Evolutionary conservation across 2,888 invertebrate genomes (phyloP).

Genomic region (Euclidia mi): DNA sequence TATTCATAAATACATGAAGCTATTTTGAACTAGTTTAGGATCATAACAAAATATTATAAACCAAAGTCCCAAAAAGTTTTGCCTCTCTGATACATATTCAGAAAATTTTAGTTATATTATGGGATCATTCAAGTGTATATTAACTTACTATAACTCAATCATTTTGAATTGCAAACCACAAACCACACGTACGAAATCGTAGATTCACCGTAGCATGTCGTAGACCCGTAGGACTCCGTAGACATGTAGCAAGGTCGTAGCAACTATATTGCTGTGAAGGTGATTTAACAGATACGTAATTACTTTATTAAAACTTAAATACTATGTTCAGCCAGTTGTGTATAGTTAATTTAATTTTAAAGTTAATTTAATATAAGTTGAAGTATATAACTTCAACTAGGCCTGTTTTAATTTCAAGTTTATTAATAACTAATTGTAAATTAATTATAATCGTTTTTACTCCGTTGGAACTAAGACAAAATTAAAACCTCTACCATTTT

Average conservation of each 20-base stretch:
- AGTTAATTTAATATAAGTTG: background rate
- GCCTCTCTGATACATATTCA: background rate
- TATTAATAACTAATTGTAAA: too few species aligned
- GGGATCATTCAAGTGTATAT: background rate
- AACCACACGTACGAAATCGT: conserved; percentile 22
- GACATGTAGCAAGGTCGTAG: conserved; percentile 33
- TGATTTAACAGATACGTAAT: conserved; percentile 25
- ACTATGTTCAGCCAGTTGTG: background rate
- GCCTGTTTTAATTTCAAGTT: too few species aligned
- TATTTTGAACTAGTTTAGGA: too few species aligned
- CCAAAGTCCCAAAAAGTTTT: too few species aligned
- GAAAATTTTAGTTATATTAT: background rate
- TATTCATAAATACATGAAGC: too few species aligned
- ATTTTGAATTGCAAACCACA: conserved; percentile 19
- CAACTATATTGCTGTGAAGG: conserved; percentile 24
- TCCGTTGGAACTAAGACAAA: too few species aligned
- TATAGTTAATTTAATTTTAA: background rate
- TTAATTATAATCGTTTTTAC: too few species aligned
- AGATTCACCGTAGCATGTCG: conserved; percentile 18
- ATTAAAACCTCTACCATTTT: too few species aligned
- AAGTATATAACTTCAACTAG: too few species aligned
- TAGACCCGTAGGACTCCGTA: conserved; percentile 5
- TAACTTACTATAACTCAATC: conserved; percentile 18
- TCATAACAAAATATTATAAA: too few species aligned
- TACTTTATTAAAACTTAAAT: conserved; percentile 1